Percentiles rank a stretch among this genome's conserved stretches.
Evolutionary conservation across 2,888 invertebrate genomes (phyloP).

Genomic region (Helobdella robusta): DNA sequence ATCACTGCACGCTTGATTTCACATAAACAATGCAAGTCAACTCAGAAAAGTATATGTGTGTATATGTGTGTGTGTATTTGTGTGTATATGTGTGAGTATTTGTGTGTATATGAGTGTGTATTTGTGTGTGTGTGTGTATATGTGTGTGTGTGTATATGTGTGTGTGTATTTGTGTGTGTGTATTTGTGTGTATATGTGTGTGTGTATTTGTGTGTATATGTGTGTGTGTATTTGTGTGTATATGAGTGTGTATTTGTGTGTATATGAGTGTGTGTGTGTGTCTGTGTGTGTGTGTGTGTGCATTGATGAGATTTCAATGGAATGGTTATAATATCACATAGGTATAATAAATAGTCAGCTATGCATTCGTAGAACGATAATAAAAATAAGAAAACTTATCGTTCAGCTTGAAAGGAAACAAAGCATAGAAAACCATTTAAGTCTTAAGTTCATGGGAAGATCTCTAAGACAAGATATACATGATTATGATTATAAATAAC

Average conservation of each 20-base stretch:
- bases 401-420: too few relatives aligned
- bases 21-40: too few relatives aligned
- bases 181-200: not conserved
- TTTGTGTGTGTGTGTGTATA: too few relatives aligned
- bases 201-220: conserved; percentile 11
- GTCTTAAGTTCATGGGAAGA: too few relatives aligned
- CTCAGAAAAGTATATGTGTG: not conserved
- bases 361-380: too few relatives aligned
- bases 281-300: conserved; percentile 12
- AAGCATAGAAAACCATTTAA: too few relatives aligned
- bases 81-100: not conserved
- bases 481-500: not conserved
- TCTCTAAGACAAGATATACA: too few relatives aligned
- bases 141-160: conserved; percentile 3
- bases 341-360: too few relatives aligned
- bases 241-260: not conserved
- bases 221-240: not conserved
- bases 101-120: not conserved
- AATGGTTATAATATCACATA: too few relatives aligned
- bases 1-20: too few relatives aligned
- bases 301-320: not conserved
- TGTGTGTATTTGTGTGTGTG: not conserved
- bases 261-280: conserved; percentile 3
- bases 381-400: too few relatives aligned
- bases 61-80: not conserved